Conservation (phyloP, 2,888 invertebrate species). For the Volucella inflata region DNA sequence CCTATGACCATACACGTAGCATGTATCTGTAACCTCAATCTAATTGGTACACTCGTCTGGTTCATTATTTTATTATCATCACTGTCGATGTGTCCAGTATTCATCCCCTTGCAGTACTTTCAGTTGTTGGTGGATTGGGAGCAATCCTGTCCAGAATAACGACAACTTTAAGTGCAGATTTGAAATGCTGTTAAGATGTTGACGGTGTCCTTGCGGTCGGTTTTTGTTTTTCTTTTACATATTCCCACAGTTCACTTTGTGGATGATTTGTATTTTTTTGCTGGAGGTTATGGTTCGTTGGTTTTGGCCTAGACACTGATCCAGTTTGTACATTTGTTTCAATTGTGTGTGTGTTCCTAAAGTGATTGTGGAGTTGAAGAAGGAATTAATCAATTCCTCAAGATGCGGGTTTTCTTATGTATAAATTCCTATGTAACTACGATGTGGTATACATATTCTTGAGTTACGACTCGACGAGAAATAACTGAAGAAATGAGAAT, state of each 20-base stretch:
- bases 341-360: slow-evolving; percentile 8
- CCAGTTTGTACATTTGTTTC: background rate
- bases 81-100: slow-evolving; percentile 21
- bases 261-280: slow-evolving; percentile 21
- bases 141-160: slow-evolving; percentile 16
- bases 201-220: slow-evolving; percentile 37
- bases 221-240: slow-evolving; percentile 13
- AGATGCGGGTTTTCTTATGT: slow-evolving; percentile 62
- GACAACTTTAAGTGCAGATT: slow-evolving; percentile 52
- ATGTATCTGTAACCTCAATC: slow-evolving; percentile 5
- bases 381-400: slow-evolving; percentile 70
- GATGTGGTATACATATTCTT: slow-evolving; percentile 75
- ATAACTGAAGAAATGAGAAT: slow-evolving; percentile 44
- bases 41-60: slow-evolving; percentile 23
- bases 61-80: slow-evolving; percentile 55
- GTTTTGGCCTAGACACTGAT: background rate
- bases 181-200: slow-evolving; percentile 28
- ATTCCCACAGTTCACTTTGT: background rate
- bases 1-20: background rate
- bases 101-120: background rate
- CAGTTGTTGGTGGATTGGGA: slow-evolving; percentile 7
- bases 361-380: slow-evolving; percentile 17
- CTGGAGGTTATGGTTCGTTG: too few relatives aligned
- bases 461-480: slow-evolving; percentile 47
- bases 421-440: slow-evolving; percentile 73